phyloP scores from a whole-genome alignment of 2,888 invertebrate genomes.

The Macrostomum cliftonense region DNA sequence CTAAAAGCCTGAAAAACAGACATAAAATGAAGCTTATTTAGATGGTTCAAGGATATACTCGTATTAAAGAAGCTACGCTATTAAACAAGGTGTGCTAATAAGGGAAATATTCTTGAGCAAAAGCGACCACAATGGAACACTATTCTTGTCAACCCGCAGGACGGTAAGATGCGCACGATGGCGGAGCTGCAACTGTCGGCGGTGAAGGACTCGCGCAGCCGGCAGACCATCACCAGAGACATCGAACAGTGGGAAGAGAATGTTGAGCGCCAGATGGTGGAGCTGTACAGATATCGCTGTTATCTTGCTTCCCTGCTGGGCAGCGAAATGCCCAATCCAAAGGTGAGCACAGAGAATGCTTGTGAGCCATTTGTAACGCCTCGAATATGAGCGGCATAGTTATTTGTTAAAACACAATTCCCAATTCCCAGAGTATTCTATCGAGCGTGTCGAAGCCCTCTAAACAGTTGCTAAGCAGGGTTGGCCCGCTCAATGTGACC shows the following conservation, averaged over 20 bases:
- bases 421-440: constrained; percentile 65
- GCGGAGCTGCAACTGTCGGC: constrained; percentile 94
- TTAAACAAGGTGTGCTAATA: no score
- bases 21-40: no score
- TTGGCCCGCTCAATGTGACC: constrained; percentile 89
- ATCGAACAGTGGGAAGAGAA: constrained; percentile 91
- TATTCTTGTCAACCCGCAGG: constrained; percentile 51
- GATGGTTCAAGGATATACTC: no score
- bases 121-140: no score
- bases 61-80: no score
- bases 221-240: constrained; percentile 75
- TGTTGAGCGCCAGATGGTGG: constrained; percentile 78
- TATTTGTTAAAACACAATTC: no score
- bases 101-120: no score
- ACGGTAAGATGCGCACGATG: constrained; percentile 89
- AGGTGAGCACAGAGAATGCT: constrained; percentile 47
- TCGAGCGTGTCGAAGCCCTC: constrained; percentile 84
- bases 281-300: constrained; percentile 81
- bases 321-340: constrained; percentile 75
- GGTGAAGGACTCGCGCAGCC: constrained; percentile 70
- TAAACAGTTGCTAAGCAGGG: constrained; percentile 75
- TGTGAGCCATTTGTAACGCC: no score
- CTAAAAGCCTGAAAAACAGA: no score
- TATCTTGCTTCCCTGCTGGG: constrained; percentile 82
- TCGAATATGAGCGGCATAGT: no score